Conservation (phyloP, 2,113 vertebrate species). For the Regulus satrapa region DNA sequence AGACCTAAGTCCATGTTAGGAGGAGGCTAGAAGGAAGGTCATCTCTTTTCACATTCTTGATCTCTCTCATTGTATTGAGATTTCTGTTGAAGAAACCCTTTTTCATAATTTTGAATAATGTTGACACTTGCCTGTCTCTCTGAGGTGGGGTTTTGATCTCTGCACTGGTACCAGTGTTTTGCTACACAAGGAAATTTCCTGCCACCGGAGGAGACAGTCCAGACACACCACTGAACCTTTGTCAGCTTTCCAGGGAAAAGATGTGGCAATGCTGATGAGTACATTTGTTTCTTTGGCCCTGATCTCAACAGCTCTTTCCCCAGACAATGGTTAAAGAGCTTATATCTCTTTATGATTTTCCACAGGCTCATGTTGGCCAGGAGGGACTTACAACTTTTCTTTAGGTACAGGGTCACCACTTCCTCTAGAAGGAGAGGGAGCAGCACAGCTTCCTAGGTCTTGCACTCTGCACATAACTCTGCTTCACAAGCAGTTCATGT, state of each 20-base stretch:
- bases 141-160: background rate
- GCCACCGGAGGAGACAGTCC: background rate
- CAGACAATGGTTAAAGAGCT: background rate
- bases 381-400: background rate
- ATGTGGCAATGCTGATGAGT: background rate
- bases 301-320: background rate
- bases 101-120: background rate
- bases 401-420: background rate
- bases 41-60: background rate
- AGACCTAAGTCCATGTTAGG: background rate
- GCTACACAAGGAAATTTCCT: background rate
- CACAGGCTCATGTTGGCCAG: accelerated
- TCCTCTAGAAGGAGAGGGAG: background rate
- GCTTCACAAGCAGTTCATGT: background rate
- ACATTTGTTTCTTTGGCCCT: background rate
- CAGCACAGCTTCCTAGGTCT: background rate
- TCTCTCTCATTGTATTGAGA: background rate
- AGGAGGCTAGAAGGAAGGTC: background rate
- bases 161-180: background rate
- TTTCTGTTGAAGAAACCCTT: background rate
- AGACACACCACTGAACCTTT: background rate
- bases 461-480: background rate
- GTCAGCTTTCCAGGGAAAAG: background rate
- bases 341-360: background rate
- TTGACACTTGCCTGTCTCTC: background rate